Evolutionary conservation across 2,797 vertebrate species (phyloP).

Genomic region (Scolopax rusticola): DNA sequence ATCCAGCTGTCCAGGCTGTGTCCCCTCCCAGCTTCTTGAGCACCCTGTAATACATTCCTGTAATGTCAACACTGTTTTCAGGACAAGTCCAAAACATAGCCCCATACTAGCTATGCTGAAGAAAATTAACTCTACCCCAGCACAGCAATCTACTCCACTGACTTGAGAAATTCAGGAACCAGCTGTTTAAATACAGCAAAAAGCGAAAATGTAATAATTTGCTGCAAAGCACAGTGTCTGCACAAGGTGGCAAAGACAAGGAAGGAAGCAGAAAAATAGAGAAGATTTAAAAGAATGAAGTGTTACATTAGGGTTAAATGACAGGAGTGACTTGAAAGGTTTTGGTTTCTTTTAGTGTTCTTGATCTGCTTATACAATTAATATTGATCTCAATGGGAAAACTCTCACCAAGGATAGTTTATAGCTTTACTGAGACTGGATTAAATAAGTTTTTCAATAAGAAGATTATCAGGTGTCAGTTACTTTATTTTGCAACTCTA

Average conservation of each 20-base stretch:
- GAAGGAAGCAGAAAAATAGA: neutral
- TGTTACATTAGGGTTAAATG: neutral
- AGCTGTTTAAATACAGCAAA: neutral
- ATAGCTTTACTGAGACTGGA: neutral
- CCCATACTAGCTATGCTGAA: neutral
- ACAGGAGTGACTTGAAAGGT: neutral
- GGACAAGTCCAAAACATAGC: neutral
- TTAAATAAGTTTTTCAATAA: neutral
- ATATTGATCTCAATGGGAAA: neutral
- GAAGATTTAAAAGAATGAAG: neutral
- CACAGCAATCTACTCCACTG: neutral
- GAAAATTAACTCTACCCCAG: neutral
- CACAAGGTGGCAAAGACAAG: neutral
- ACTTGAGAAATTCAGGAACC: neutral
- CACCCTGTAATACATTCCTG: neutral
- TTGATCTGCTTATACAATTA: neutral
- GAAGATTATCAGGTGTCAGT: neutral
- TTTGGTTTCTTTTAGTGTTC: neutral
- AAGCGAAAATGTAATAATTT: neutral
- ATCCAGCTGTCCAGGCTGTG: neutral
- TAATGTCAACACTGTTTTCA: neutral
- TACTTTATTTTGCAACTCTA: constrained; percentile 1
- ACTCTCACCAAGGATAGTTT: neutral
- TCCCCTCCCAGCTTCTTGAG: neutral
- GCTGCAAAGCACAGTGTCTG: neutral